Base-by-base conservation (phyloP, 2,113 vertebrate genomes). In the Monarcha castaneiventris region DNA sequence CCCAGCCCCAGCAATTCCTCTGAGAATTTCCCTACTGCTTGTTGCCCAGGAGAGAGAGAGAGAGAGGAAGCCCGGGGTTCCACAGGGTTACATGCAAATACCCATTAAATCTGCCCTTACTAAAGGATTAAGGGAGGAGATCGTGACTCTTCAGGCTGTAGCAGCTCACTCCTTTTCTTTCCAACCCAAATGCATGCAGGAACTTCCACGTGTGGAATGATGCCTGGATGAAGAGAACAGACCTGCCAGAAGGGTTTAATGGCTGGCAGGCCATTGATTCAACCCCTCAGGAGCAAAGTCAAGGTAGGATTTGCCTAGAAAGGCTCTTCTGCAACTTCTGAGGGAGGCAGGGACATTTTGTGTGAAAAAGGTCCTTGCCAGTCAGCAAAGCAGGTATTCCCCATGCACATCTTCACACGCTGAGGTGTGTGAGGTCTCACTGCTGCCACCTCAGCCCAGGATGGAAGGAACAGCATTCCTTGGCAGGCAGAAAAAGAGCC, bases 151-250 rank as follows among this genome's bases (percentile, higher is more conserved):
- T 59, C 11, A 15, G 71, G 16, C 58, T 86, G 25, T 83, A 68
- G 61, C 44, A 85, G 16, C 66, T 91, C 73, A 61, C 46, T 72
- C 19, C 16, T 86, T 89, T 91, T 82, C 73, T 84, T 84, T 87
- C 49, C 77, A 72, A 64, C 19, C 46, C 26, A 61, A 63, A 54
- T 32, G 55, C 16, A 32, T 0, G 0, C 81, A 98, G 97, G 98
- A 98, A 98, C 79, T 98, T 98, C 88, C 98, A 98, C 0, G 95
- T 98, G 59, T 98, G 97, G 98, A 98, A 97, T 0, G 98, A 98
- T 0, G 97, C 66, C 48, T 98, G 98, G 98, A 98, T 98, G 98
- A 97, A 90, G 93, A 72, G 97, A 48, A 14, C 1, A 2, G 97
- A 98, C 49, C 59, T 98, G 16, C 98, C 98, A 0, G 3, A 55